Conservation (phyloP, 2,888 invertebrate genomes). For the Xylocampa areola region DNA sequence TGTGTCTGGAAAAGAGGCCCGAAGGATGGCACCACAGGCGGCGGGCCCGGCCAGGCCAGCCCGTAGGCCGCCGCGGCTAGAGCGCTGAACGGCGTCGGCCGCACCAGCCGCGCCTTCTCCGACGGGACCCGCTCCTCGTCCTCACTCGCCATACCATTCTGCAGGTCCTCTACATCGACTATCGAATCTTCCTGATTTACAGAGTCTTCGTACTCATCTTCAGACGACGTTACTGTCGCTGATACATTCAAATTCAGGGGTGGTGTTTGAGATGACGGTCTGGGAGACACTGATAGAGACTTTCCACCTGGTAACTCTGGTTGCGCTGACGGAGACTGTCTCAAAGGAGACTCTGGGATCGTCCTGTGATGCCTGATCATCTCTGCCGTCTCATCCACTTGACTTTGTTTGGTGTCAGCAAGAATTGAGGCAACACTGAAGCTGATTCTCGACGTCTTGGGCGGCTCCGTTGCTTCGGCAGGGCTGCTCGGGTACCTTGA, state of each 20-base stretch:
- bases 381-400: conserved; percentile 83
- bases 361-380: conserved; percentile 87
- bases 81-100: conserved; percentile 93
- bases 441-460: conserved; percentile 92
- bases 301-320: conserved; percentile 85
- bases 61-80: conserved; percentile 93
- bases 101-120: conserved; percentile 86
- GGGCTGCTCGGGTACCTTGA: conserved; percentile 91
- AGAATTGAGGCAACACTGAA: conserved; percentile 97
- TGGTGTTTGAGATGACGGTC: conserved; percentile 82
- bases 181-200: conserved; percentile 92
- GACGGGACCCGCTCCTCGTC: conserved; percentile 80
- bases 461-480: conserved; percentile 90
- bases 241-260: conserved; percentile 87
- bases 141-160: conserved; percentile 88
- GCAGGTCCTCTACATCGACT: conserved; percentile 95
- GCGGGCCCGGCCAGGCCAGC: conserved; percentile 89
- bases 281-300: conserved; percentile 76
- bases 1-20: conserved; percentile 92
- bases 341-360: conserved; percentile 85
- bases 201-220: conserved; percentile 92
- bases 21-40: conserved; percentile 90
- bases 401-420: conserved; percentile 93
- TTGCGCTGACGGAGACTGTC: conserved; percentile 85
- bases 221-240: conserved; percentile 87